phyloP scores from a whole-genome alignment of 2,888 invertebrate species.

The Campopleginae sp. region DNA sequence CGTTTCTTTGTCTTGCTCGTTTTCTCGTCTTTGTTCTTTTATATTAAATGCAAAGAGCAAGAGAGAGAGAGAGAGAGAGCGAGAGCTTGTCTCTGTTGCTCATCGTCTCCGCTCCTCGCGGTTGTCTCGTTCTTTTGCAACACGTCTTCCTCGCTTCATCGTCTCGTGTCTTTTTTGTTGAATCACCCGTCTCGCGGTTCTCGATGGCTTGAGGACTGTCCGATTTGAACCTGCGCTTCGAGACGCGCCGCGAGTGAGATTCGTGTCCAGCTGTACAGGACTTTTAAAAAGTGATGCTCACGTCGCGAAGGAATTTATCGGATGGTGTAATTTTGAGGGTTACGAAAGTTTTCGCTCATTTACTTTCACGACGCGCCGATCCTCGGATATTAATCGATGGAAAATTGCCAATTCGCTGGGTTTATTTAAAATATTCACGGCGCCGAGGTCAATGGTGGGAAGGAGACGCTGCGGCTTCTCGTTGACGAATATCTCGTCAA shows the following conservation, averaged over 20 bases:
- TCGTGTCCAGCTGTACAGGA: background rate
- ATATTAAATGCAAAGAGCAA: slow-evolving; percentile 21
- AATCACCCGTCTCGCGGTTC: slow-evolving; percentile 42
- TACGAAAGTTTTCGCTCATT: background rate
- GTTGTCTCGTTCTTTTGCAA: slow-evolving; percentile 23
- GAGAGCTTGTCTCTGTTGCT: slow-evolving; percentile 28
- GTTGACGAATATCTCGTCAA: background rate
- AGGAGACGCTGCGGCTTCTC: background rate
- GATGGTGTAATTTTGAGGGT: background rate
- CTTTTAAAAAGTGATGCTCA: background rate
- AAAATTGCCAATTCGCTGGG: background rate
- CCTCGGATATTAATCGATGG: background rate
- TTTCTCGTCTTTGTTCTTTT: slow-evolving; percentile 24
- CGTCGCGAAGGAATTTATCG: background rate
- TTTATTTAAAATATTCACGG: background rate
- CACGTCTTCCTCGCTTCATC: slow-evolving; percentile 23
- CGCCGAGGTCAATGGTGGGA: background rate
- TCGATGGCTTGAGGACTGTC: slow-evolving; percentile 35
- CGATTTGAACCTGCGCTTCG: slow-evolving; percentile 47
- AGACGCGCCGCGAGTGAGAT: slow-evolving; percentile 1
- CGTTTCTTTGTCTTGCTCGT: slow-evolving; percentile 44
- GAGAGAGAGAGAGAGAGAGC: slow-evolving; percentile 16
- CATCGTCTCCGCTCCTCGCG: background rate
- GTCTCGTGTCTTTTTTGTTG: slow-evolving; percentile 50
- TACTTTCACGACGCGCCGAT: background rate